Evolutionary conservation across 2,888 invertebrate species (phyloP).

Genomic region (Teleogryllus oceanicus): DNA sequence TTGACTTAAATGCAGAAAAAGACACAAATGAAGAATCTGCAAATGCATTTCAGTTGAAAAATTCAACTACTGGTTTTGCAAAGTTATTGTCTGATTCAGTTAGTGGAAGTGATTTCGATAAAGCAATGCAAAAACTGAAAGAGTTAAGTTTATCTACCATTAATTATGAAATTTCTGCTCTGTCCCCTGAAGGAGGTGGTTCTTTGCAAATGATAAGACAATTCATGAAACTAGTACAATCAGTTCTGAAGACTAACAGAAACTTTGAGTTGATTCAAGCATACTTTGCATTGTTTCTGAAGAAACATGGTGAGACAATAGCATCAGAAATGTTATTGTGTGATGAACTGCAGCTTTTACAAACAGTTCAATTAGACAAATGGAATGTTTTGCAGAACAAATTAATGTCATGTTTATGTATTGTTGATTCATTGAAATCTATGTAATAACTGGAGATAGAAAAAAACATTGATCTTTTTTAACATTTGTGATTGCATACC

Average conservation of each 20-base stretch:
- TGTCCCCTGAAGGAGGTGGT: constrained; percentile 72
- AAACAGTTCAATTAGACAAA: constrained; percentile 56
- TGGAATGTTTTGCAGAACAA: constrained; percentile 68
- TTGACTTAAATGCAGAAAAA: constrained; percentile 60
- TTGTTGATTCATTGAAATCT: constrained; percentile 71
- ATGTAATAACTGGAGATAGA: constrained; percentile 40
- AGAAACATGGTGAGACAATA: constrained; percentile 66
- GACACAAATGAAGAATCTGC: constrained; percentile 51
- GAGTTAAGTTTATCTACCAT: constrained; percentile 75
- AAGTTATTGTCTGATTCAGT: constrained; percentile 57
- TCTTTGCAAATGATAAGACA: constrained; percentile 67
- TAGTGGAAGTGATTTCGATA: constrained; percentile 53
- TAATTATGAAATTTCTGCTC: constrained; percentile 79
- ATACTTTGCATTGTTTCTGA: constrained; percentile 83
- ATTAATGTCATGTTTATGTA: constrained; percentile 70
- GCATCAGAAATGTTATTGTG: constrained; percentile 56
- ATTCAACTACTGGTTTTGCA: constrained; percentile 61
- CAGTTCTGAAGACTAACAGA: constrained; percentile 67
- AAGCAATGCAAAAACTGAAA: constrained; percentile 63
- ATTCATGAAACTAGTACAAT: constrained; percentile 71
- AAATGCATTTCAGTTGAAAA: constrained; percentile 45
- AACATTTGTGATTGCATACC: too few species aligned
- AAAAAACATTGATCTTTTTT: too few species aligned
- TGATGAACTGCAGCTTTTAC: constrained; percentile 55
- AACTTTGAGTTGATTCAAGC: constrained; percentile 90